These are phyloP conservation scores for Orius insidiosus DNA, from an alignment of 1,140 invertebrate genomes.

Conservation along the genomic window DNA sequence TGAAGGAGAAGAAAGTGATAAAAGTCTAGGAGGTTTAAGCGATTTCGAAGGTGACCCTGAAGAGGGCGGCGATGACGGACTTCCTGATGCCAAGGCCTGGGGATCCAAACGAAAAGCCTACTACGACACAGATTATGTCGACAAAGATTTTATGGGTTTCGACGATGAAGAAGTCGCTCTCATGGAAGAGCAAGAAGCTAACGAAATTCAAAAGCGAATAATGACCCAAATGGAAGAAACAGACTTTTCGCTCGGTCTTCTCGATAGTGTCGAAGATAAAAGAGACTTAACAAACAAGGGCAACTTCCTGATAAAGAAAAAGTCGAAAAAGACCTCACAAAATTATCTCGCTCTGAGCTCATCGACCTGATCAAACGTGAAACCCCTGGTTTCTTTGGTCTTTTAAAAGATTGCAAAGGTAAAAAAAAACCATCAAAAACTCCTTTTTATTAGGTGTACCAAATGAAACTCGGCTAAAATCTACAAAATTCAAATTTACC, in stretches of 20 bases:
- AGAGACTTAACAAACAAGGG: constrained; percentile 14
- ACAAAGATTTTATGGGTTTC: constrained; percentile 59
- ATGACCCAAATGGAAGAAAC: constrained; percentile 60
- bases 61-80: constrained; percentile 41
- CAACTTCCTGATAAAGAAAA: constrained; percentile 29
- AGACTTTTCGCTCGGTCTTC: constrained; percentile 57
- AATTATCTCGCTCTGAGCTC: constrained; percentile 56
- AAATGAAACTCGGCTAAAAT: no score
- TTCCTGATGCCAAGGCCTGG: constrained; percentile 71
- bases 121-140: constrained; percentile 76
- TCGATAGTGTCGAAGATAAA: constrained; percentile 25
- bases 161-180: constrained; percentile 55
- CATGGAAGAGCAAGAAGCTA: constrained; percentile 71
- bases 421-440: no score
- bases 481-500: no score
- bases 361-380: constrained; percentile 60
- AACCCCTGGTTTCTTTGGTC: constrained; percentile 60
- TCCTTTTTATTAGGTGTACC: no score
- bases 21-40: constrained; percentile 21
- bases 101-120: constrained; percentile 59
- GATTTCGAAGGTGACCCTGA: constrained; percentile 45
- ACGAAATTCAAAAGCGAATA: constrained; percentile 58
- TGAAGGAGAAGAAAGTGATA: constrained; percentile 26
- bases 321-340: constrained; percentile 52
- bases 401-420: constrained; percentile 61